Base-by-base conservation (phyloP, 2,888 invertebrate species). In the Dromius quadrimaculatus region DNA sequence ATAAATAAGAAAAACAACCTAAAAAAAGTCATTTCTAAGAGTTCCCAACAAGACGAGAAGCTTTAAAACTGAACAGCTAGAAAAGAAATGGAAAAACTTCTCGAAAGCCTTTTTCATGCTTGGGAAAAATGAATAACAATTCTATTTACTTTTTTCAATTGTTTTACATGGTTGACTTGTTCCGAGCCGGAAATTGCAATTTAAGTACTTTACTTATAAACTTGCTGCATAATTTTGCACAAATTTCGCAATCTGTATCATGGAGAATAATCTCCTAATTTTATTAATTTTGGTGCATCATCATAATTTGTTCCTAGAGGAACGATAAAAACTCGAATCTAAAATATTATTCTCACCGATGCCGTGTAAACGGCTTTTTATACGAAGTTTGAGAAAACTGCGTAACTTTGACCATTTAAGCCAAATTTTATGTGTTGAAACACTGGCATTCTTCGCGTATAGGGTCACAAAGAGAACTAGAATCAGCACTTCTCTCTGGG, bases 21-120 rank as follows among this genome's bases (percentile, higher is more conserved):
- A 32, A 65, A n/a, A n/a, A n/a, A 65, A 65, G 65, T 65, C 65
- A 65, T 65, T 65, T 65, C 50, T 50, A 22, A 38, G 38, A 47
- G 54, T 65, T 65, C 54, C 47, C 63, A 64, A 64, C 63, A 64
- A 64, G 45, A 47, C 63, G 63, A 50, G 36, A 32, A 34, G 65
- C 22, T 65, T 64, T 64, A 50, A 65, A 65, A 11, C 65, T 50
- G 34, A 34, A 65, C 22, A 65, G 54, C 34, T 47, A 50, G 50
- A 65, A 65, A 65, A 65, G 54, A 65, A 50, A 65, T 65, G 65
- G 22, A 65, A 65, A 65, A 65, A 65, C 65, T 65, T 65, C 36
- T 65, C 36, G 15, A 11, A 19, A 36, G 62, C 43, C 22, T 41
- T 32, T 11, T 64, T 54, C 34, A 36, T 45, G 45, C 63, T 63